Base-by-base conservation (phyloP, 2,888 invertebrate species). In the Conchocele bisecta region DNA sequence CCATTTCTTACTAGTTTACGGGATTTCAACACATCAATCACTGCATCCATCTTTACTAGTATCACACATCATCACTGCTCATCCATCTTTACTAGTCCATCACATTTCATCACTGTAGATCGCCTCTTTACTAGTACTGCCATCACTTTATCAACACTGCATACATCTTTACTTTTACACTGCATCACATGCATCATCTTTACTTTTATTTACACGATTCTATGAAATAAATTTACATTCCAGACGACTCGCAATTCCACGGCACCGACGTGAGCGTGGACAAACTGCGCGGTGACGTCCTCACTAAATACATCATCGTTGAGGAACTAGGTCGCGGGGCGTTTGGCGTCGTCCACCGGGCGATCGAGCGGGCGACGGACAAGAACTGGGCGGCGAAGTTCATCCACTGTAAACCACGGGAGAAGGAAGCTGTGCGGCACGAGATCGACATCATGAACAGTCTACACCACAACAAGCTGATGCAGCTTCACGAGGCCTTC, bases 341-440 rank as follows among this genome's bases (percentile, higher is more conserved):
- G 3, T 92, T 91, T 79, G 92, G 92, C 33, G 91, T 91, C 7
- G 91, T 92, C 3, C 90, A 92, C 76, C 83, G 92, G 24, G 91
- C 91, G n/a, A 90, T 92, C 28, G 92, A 92, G 81, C 78, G 88
- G 67, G 88, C 91, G 3, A 91, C 91, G 3, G 91, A 90, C 39
- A 90, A 91, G 81, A 91, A 89, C 76, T 92, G 91, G 90, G 91
- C 91, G 2, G 92, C 91, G 29, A 92, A 92, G 84, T 91, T 92
- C 79, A 89, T 92, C 59, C 89, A 88, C 75, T 91, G 91, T 51
- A 87, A 89, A 17, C 89, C 91, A 4, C 87, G 91, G 22, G 91
- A 91, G 82, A 90, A 91, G 61, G 91, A 91, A 66, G 81, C 85
- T 48, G 89, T 92, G n/a, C 79, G 89, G 13, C 90, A 91, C 59